phyloP scores from a whole-genome alignment of 2,797 vertebrate genomes.

The Lacerta viridis region DNA sequence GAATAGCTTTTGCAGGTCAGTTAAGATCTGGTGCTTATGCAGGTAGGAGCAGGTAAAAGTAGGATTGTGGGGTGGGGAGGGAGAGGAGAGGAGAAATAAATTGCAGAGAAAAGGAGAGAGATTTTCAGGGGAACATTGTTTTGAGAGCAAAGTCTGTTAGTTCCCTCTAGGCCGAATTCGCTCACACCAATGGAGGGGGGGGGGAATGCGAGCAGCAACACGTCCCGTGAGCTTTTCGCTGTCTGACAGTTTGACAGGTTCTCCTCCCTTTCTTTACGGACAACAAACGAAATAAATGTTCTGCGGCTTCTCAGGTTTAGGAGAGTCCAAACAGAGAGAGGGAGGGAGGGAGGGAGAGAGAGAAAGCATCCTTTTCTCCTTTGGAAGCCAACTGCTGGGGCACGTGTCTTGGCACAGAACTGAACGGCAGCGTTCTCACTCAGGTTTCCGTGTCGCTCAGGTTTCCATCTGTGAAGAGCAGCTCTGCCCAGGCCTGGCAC shows the following conservation, averaged over 20 bases:
- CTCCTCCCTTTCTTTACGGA: background rate
- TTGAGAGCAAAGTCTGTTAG: background rate
- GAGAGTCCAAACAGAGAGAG: background rate
- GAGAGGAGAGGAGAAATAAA: background rate
- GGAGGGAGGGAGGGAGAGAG: too few species aligned
- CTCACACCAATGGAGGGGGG: background rate
- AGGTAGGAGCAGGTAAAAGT: background rate
- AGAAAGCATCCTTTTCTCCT: background rate
- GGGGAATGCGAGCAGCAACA: slow-evolving; percentile 5
- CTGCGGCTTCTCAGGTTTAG: background rate
- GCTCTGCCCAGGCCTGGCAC: background rate
- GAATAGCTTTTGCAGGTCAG: background rate
- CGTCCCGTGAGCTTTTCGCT: background rate
- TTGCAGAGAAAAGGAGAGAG: too few species aligned
- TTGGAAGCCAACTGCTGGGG: background rate
- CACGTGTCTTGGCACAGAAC: background rate
- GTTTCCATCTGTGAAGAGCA: background rate
- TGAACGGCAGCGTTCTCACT: background rate
- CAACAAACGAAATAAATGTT: background rate
- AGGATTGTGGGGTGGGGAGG: background rate
- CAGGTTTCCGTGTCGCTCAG: background rate
- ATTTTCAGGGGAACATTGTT: background rate
- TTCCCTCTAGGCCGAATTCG: slow-evolving; percentile 21
- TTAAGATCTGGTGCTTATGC: background rate
- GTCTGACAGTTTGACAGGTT: slow-evolving; percentile 28